Base-by-base conservation (phyloP, 2,113 vertebrate species). In the Erythrocercus mccallii region DNA sequence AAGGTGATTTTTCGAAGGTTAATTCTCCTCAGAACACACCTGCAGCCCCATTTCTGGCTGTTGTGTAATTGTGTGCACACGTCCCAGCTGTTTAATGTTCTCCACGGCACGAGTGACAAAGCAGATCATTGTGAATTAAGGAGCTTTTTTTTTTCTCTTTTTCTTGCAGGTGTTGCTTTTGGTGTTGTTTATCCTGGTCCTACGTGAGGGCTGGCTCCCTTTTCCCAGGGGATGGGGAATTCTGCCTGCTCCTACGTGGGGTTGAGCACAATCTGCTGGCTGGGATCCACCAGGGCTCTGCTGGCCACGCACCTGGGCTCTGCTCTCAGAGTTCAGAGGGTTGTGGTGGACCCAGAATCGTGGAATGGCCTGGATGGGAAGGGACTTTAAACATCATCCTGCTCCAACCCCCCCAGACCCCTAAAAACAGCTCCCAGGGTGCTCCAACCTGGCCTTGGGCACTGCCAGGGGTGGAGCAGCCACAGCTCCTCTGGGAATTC, bases 11-110 rank as follows among this genome's bases (percentile, higher is more conserved):
- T 47, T 45, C 21, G 8, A 72, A 50, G 71, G 58, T 50, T 48
- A 40, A 23, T 40, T 10, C 33, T 61, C 14, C 48, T 76, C 61
- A 44, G 54, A 74, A 27, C 85, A 7, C 38, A 40, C 47, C 23
- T 30, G 57, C 37, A 58, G 9, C 40, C 50, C 69, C 45, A 1
- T 19, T 76, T n/a, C n/a, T 68, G 77, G 45, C 62, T 8, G 65
- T 92, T 88, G 71, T 77, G 90, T 87, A 90, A 87, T 54, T 60
- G 92, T 83, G 85, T 80, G 84, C 81, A 24, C 50, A 60, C 4
- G 2, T 51, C 51, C 3, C 1, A 37, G 66, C 13, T 95, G 81
- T 92, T 94, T 81, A n/a, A 82, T 65, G 87, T 93, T 93, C 88
- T 58, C 74, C 76, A 22, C 15, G 31, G 61, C 70, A 19, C 4